Evolutionary conservation across 1,140 invertebrate genomes (phyloP), one percentile per base, ranked within the genome.

Genomic region (Drosophila quadrilineata): DNA sequence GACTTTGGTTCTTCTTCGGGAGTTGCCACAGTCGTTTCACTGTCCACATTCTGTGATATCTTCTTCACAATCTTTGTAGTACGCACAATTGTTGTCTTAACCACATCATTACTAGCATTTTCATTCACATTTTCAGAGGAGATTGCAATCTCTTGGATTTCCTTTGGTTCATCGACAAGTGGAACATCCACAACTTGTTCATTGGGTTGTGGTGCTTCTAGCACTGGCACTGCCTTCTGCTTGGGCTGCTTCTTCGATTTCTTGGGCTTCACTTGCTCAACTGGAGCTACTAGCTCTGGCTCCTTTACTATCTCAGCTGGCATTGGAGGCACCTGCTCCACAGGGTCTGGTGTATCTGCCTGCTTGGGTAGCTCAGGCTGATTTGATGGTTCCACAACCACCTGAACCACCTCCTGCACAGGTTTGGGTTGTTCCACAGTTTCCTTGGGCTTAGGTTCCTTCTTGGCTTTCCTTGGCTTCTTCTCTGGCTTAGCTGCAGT

Each of bases 41-140:
- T 68, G 43, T 87, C 87, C 21, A 50, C 28, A 38, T 87, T 88
- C 56, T 88, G 87, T 4, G 87, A 45, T 6, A 88, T 35, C 29
- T 88, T 88, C 22, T 88, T 88, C 2, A 88, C 70, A 52, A 74
- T 85, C 46, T 88, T 88, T 0, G 87, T 88, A n/a, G 87, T 88
- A 26, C 87, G 66, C 9, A 85, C 79, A 69, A 88, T 76, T 21
- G 87, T 88, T 3, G 87, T 88, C 45, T 88, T 88, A 0, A 88
- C 71, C 10, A 88, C 72, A 62, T 88, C 87, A 31, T 71, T 84
- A 46, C 17, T 12, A 31, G 22, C 21, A 17, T 43, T 46, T 3
- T 21, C 50, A 56, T 24, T n/a, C n/a, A n/a, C n/a, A n/a, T n/a
- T n/a, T n/a, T n/a, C n/a, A 21, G 8, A 60, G 26, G 0, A 58